These are phyloP conservation scores for Chunga burmeisteri DNA, from an alignment of 2,113 vertebrate genomes.

Conservation along the genomic window DNA sequence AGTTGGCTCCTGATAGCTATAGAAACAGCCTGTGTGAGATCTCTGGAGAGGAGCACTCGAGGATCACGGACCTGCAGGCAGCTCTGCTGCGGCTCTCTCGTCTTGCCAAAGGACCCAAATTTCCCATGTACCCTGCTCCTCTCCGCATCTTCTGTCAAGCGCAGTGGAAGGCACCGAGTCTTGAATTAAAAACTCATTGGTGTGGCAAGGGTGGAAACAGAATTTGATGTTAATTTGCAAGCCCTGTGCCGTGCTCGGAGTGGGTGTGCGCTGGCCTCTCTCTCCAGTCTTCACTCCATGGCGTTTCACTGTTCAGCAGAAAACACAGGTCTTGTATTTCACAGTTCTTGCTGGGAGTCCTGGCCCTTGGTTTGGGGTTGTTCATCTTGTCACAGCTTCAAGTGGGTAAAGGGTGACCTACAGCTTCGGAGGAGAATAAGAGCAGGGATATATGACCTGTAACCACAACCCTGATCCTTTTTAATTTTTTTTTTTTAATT, in stretches of 20 bases:
- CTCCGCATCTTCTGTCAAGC: not conserved
- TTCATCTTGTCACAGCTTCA: not conserved
- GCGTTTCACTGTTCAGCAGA: not conserved
- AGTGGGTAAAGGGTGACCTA: not conserved
- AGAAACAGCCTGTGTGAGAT: not conserved
- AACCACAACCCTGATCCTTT: not conserved
- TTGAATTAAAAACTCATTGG: not conserved
- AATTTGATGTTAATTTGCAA: not conserved
- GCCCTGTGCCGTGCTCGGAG: fast-evolving
- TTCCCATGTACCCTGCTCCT: not conserved
- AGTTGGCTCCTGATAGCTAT: not conserved
- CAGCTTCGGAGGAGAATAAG: not conserved
- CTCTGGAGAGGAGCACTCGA: not conserved
- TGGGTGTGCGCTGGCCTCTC: not conserved
- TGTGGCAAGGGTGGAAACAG: not conserved
- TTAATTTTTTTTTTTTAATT: not conserved
- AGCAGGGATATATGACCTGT: not conserved
- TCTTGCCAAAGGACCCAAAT: not conserved
- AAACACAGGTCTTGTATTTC: not conserved
- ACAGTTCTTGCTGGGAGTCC: not conserved
- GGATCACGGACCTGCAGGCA: fast-evolving
- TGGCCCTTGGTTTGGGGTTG: not conserved
- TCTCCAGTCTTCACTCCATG: not conserved
- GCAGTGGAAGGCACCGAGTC: not conserved
- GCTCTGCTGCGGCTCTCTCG: not conserved